These are phyloP conservation scores for Drosophila kambysellisi DNA, from an alignment of 2,888 invertebrate species.

Conservation along the genomic window DNA sequence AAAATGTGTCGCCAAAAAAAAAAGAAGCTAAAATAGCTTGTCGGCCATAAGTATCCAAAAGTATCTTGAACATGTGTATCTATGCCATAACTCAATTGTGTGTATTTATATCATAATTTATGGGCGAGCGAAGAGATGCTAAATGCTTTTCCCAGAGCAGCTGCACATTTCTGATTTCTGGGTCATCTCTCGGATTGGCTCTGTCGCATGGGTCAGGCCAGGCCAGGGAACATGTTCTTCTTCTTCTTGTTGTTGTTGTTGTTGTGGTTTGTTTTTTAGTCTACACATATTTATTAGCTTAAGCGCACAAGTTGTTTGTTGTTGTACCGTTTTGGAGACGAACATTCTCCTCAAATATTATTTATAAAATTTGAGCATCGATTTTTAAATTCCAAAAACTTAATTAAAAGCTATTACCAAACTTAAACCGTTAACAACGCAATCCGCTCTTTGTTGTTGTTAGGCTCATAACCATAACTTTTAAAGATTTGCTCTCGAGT, in stretches of 20 bases:
- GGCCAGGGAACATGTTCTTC: not conserved
- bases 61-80: slow-evolving; percentile 49
- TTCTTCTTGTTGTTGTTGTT: not conserved
- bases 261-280: not conserved
- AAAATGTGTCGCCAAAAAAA: slow-evolving; percentile 66
- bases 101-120: slow-evolving; percentile 48
- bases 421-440: not conserved
- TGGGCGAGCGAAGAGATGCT: slow-evolving; percentile 20
- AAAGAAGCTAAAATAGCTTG: slow-evolving; percentile 11
- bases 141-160: slow-evolving; percentile 43
- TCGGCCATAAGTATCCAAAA: slow-evolving; percentile 35
- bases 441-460: not conserved
- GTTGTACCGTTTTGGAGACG: slow-evolving; percentile 4
- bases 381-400: not conserved
- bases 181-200: slow-evolving; percentile 38
- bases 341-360: not conserved
- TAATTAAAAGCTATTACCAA: not conserved
- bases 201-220: slow-evolving; percentile 41
- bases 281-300: slow-evolving; percentile 3
- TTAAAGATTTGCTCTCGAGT: slow-evolving; percentile 21
- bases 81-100: slow-evolving; percentile 26
- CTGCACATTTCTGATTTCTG: slow-evolving; percentile 52
- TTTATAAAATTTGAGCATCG: not conserved
- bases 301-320: slow-evolving; percentile 18
- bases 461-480: slow-evolving; percentile 7